Evolutionary conservation across 2,888 invertebrate species (phyloP), one percentile per base, ranked within the genome.

Genomic region (Magallana nippona): DNA sequence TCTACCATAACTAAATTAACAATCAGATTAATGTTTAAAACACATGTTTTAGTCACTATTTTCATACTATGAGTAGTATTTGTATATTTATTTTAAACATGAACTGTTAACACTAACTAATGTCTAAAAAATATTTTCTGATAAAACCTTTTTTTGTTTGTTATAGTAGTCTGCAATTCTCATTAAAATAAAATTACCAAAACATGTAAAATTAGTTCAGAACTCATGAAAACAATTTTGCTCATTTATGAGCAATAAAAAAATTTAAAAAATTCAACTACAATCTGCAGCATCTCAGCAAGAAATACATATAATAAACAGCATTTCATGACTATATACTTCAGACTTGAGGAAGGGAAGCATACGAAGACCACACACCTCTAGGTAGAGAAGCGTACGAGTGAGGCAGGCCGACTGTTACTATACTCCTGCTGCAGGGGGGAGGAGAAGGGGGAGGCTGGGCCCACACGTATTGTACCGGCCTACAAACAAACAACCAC

Each of bases 361-460:
- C 55, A 78, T 44, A 78, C 3, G 57, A 57, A 79, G 57, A 79
- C 79, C 56, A 56, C 56, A 27, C 79, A 57, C 56, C 57, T 82
- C 88, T 91, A 91, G 63, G 89, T 87, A 79, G 89, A 86, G 87
- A 90, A 90, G 82, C 88, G 89, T 86, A 90, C 89, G 81, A 90
- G 88, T 58, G 88, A 85, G 60, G 84, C 85, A 84, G 84, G 56
- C 83, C 87, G 85, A 87, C 88, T 89, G 83, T 89, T 87, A 81
- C 91, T 89, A 86, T 87, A 92, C 86, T 93, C 92, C 89, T 92
- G 92, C 86, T 93, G 92, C 55, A 91, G 88, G 80, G 93, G 92
- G 85, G 92, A 91, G 82, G 91, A 86, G 88, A 91, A 92, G 80
- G 92, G 92, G 83, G 92, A 87, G 55, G 91, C 91, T 57, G 89